A percentile compares a stretch with the other conserved stretches of the same genome.
These are phyloP conservation scores for Amorpha juglandis DNA, from an alignment of 2,888 invertebrate genomes.

Conservation along the genomic window DNA sequence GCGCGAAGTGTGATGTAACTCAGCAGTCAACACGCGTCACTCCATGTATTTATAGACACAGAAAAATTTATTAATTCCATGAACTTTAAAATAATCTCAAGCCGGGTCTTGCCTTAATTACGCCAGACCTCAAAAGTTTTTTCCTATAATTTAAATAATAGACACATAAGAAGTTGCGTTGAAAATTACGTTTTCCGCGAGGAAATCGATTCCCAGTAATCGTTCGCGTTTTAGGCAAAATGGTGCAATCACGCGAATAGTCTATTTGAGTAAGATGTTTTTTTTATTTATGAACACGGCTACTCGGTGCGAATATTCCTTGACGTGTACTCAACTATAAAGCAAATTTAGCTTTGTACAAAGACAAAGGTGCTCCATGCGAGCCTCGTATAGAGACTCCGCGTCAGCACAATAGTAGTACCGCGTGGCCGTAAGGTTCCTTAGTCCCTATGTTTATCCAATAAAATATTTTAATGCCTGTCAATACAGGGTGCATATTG, in stretches of 20 bases:
- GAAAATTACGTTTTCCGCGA: neutral
- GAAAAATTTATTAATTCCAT: constrained; percentile 14
- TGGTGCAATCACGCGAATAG: constrained; percentile 34
- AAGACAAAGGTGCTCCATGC: neutral
- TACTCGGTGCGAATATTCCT: constrained; percentile 13
- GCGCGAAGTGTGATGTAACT: no score
- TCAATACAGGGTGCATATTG: neutral
- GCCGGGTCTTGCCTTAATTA: constrained; percentile 61
- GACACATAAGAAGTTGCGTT: constrained; percentile 4
- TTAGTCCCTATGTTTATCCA: neutral
- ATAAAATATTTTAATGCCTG: neutral
- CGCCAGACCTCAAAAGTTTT: constrained; percentile 50
- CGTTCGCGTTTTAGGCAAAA: constrained; percentile 39
- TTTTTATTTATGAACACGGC: neutral
- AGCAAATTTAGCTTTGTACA: neutral
- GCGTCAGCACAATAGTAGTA: neutral
- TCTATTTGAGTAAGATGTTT: no score
- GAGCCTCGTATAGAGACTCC: neutral
- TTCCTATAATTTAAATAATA: constrained; percentile 45
- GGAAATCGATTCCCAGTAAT: constrained; percentile 35
- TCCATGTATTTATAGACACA: constrained; percentile 1
- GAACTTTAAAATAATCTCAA: constrained; percentile 39
- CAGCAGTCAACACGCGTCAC: neutral
- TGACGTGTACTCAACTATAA: neutral
- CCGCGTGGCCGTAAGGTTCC: neutral